Percentiles rank a stretch among this genome's conserved stretches.
phyloP scores from a whole-genome alignment of 2,888 invertebrate genomes.

The Eledona agricola region DNA sequence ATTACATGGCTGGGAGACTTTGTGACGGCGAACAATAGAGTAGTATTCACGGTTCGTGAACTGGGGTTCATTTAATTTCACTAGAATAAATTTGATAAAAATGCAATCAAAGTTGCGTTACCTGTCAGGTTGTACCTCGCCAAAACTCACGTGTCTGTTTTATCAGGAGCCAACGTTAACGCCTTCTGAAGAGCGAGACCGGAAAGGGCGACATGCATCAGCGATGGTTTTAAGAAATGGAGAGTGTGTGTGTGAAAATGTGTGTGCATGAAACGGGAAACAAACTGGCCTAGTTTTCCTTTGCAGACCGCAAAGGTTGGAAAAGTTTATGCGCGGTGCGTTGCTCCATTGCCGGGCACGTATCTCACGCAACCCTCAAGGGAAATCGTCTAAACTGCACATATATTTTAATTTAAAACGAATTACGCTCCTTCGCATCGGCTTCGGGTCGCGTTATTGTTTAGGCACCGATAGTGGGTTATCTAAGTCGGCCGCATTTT shows the following conservation, averaged over 20 bases:
- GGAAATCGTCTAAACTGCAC: slow-evolving; percentile 48
- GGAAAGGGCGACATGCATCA: slow-evolving; percentile 24
- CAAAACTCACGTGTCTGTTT: not conserved
- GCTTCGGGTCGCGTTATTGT: no score
- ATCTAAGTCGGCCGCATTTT: not conserved
- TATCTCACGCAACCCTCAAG: slow-evolving; percentile 44
- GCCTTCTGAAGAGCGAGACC: slow-evolving; percentile 1
- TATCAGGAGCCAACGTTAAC: not conserved
- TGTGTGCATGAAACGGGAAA: slow-evolving; percentile 10
- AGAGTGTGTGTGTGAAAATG: not conserved
- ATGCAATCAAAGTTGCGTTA: not conserved
- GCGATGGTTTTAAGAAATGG: slow-evolving; percentile 4
- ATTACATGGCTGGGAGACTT: slow-evolving; percentile 1
- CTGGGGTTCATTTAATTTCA: slow-evolving; percentile 1
- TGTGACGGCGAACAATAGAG: not conserved
- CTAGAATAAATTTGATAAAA: not conserved
- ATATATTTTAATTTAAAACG: slow-evolving; percentile 47
- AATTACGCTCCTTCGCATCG: slow-evolving; percentile 43
- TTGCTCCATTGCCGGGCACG: slow-evolving; percentile 38
- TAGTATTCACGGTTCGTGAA: not conserved
- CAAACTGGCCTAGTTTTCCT: slow-evolving; percentile 14
- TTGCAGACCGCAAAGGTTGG: slow-evolving; percentile 30
- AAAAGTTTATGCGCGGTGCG: slow-evolving; percentile 39
- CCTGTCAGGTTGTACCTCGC: no score
- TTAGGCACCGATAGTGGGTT: no score